These are phyloP conservation scores for Plagiodera versicolora DNA, from an alignment of 2,888 invertebrate genomes.

Conservation along the genomic window DNA sequence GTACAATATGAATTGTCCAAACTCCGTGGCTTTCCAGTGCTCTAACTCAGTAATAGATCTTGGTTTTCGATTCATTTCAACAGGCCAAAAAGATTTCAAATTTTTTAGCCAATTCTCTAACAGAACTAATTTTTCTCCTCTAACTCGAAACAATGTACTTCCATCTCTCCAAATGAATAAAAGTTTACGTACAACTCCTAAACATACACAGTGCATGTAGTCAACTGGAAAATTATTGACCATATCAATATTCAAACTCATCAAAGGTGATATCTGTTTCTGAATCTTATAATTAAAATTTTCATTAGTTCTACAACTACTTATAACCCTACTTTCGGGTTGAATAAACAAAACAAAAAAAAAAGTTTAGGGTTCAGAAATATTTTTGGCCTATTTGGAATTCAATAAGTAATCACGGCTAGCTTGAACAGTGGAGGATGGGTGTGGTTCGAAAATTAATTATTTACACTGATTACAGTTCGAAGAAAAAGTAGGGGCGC, in stretches of 20 bases:
- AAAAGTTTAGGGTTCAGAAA: too few species aligned
- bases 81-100: constrained; percentile 14
- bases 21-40: constrained; percentile 30
- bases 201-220: constrained; percentile 38
- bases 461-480: too few species aligned
- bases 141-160: constrained; percentile 10
- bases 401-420: too few species aligned
- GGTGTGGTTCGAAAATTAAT: too few species aligned
- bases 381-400: too few species aligned
- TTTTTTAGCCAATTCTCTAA: constrained; percentile 13
- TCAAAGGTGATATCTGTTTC: constrained; percentile 27
- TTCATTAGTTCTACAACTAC: constrained; percentile 30
- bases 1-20: constrained; percentile 27
- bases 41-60: constrained; percentile 23
- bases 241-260: constrained; percentile 30
- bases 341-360: too few species aligned
- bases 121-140: neutral
- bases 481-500: too few species aligned
- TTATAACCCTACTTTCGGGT: too few species aligned
- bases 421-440: too few species aligned
- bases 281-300: too few species aligned
- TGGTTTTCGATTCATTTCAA: constrained; percentile 29
- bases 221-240: constrained; percentile 35
- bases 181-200: constrained; percentile 26
- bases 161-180: constrained; percentile 22